Base-by-base conservation (phyloP, 2,113 vertebrate species). In the Lonchura striata region DNA sequence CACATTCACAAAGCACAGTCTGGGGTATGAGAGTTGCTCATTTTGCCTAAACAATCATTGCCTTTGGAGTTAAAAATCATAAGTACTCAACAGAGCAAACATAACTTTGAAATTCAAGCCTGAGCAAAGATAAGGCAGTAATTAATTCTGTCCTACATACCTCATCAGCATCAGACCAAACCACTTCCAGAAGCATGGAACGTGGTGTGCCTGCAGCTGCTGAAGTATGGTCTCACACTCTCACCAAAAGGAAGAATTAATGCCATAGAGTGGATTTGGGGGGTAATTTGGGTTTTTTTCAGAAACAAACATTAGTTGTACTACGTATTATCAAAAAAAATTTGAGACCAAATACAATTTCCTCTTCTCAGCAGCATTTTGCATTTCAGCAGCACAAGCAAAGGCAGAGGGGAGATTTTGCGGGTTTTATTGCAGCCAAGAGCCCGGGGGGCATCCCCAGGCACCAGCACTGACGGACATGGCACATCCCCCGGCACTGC, bases 161-260 rank as follows among this genome's bases (percentile, higher is more conserved):
- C 70, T 57, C 88, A 59, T 20, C 71, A 69, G 63, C 72, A 88
- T 11, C 64, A 14, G 11, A 57, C 6, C 12, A 0, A 53, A 41
- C 37, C 79, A 15, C 61, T 61, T 94, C 65, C 82, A 79, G 70
- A 15, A 57, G 68, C 3, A 21, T 8, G 57, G 66, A 44, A 42
- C 0, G 0, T 72, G 56, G 12, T 11, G 39, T 14, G 27, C n/a
- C 60, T 19, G 54, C 83, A n/a, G 68, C 72, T 50, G 66, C 72
- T 30, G 2, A 0, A 0, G 6, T 42, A 5, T 7, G n/a, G 24
- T 17, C 82, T n/a, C 79, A 53, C 31, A 15, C 6, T 23, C 74
- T 47, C 69, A 63, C 31, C 44, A 35, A 24, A 39, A 72, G 20
- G 5, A 46, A 68, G 42, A 54, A 39, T 22, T 25, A 42, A 82